Percentiles rank a stretch among this genome's conserved stretches.
Conservation (phyloP, 2,888 invertebrate species). For the Ophion ventricosus region DNA sequence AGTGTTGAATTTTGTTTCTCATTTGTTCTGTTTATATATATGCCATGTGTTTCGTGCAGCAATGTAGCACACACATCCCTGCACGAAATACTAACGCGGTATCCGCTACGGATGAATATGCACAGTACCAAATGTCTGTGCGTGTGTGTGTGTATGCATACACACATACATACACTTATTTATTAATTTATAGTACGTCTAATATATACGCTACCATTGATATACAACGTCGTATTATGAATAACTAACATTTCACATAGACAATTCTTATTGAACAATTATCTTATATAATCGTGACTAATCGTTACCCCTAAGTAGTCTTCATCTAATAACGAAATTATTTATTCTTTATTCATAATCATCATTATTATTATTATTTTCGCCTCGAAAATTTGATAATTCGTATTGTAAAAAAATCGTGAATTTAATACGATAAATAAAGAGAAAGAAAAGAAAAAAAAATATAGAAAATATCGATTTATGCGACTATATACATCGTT, state of each 20-base stretch:
- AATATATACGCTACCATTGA: conserved; percentile 58
- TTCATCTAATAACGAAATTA: conserved; percentile 69
- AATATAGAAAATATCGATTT: conserved; percentile 42
- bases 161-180: conserved; percentile 27
- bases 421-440: conserved; percentile 47
- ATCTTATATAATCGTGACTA: conserved; percentile 52
- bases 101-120: neutral
- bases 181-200: conserved; percentile 46
- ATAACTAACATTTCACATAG: conserved; percentile 66
- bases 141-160: conserved; percentile 24
- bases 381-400: conserved; percentile 27
- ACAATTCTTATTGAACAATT: conserved; percentile 64
- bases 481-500: conserved; percentile 62
- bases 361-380: neutral
- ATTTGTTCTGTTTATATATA: conserved; percentile 28
- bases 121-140: neutral
- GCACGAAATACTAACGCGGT: neutral
- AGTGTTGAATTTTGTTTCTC: conserved; percentile 6
- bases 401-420: conserved; percentile 51
- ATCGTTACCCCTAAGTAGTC: conserved; percentile 60
- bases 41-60: neutral
- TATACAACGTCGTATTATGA: conserved; percentile 63
- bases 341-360: conserved; percentile 13
- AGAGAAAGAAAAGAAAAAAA: conserved; percentile 28
- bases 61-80: neutral